These are phyloP conservation scores for Cochlearius cochlearius DNA, from an alignment of 2,113 vertebrate genomes.

Conservation along the genomic window DNA sequence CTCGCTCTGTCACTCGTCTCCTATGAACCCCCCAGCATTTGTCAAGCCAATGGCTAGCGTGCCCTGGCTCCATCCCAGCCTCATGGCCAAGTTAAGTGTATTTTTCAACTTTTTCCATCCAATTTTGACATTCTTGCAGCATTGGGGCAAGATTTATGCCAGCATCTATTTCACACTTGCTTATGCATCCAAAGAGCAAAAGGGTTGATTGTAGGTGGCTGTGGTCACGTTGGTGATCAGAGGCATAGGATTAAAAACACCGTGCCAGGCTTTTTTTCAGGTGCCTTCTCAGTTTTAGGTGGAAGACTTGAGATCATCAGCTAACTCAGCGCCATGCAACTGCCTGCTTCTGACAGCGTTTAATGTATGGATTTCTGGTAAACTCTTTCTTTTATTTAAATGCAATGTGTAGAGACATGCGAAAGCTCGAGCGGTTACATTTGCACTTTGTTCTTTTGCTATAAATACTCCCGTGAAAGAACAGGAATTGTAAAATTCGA, in stretches of 20 bases:
- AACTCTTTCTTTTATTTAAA: neutral
- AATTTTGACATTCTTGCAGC: neutral
- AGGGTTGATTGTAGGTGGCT: neutral
- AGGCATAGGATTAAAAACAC: neutral
- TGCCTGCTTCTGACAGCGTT: neutral
- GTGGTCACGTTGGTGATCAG: neutral
- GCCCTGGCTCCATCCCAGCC: neutral
- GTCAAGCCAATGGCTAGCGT: too few species aligned
- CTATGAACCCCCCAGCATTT: too few species aligned
- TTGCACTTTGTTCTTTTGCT: neutral
- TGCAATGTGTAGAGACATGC: rapidly evolving
- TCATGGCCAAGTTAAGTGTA: neutral
- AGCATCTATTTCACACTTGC: neutral
- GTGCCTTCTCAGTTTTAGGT: neutral
- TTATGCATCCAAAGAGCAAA: neutral
- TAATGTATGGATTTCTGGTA: neutral
- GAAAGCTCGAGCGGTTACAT: rapidly evolving
- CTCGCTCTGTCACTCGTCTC: neutral
- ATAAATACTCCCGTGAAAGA: neutral
- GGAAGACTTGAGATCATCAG: neutral
- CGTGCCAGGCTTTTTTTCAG: neutral
- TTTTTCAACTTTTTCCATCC: neutral
- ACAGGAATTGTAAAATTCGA: neutral
- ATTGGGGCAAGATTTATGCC: neutral
- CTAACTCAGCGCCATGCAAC: neutral